Evolutionary conservation across 2,113 vertebrate genomes (phyloP), one percentile per base, ranked within the genome.

Genomic region (Panthera leo): DNA sequence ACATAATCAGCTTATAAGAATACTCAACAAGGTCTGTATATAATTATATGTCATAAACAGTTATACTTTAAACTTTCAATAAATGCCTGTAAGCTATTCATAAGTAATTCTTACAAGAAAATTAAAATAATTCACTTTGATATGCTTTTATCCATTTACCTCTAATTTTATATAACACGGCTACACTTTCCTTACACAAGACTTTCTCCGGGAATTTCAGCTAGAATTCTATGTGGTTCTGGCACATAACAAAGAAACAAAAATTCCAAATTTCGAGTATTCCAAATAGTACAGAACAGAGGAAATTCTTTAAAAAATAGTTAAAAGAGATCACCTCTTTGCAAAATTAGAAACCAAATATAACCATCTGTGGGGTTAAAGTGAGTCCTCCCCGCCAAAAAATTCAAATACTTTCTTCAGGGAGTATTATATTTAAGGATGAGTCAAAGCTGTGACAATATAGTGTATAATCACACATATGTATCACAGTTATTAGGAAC

Each of bases 321-420:
- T 63, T 84, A 79, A 87, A 34, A 78, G 13, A 87, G 45, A 84
- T 31, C 73, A 94, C 10, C 58, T 94, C 45, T 91, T 86, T 65
- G 45, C 5, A 94, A 96, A 96, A 87, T 76, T 70, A 71, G 45
- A 94, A 94, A 84, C 7, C 42, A 94, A 97, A 76, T 75, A 79
- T 78, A 96, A 82, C 70, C 90, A 97, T 97, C 76, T 93, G 55
- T 96, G 79, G 53, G 53, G 92, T 90, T 96, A 97, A 96, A 94
- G n/a, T 87, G 15, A 92, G 92, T 23, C 39, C 11, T 25, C 73
- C 3, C 39, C 13, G 51, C n/a, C 58, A 82, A 85, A 36, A 53
- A 88, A 80, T 23, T 58, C 61, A 71, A 86, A 76, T 25, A 76
- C 19, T 93, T 92, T 95, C 68, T 51, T 97, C 14, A 78, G 61